A percentile compares a stretch with the other conserved stretches of the same genome.
phyloP scores from a whole-genome alignment of 2,797 vertebrate species.

The Lutjanus argentimaculatus region DNA sequence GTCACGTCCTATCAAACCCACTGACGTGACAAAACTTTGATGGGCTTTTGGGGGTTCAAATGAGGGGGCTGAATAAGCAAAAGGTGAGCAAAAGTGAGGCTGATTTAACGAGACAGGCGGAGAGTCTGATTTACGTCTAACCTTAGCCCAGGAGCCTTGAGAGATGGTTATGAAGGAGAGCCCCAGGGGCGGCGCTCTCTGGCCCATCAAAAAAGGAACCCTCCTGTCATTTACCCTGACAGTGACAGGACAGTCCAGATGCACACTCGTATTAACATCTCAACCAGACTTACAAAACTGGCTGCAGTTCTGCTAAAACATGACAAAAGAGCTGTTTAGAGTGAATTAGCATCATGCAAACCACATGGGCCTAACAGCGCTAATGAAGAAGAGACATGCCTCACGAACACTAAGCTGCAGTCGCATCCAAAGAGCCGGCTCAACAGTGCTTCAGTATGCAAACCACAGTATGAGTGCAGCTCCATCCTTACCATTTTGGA shows the following conservation, averaged over 20 bases:
- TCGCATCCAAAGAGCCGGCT: constrained; percentile 17
- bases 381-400: not conserved
- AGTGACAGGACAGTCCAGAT: not conserved
- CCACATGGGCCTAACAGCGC: constrained; percentile 20
- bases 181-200: constrained; percentile 11
- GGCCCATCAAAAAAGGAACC: constrained; percentile 28
- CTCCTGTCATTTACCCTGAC: not conserved
- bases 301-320: not conserved
- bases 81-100: constrained; percentile 2
- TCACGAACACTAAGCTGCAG: constrained; percentile 17
- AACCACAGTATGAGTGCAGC: constrained; percentile 6
- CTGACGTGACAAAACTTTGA: constrained; percentile 53
- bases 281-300: not conserved
- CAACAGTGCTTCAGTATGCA: constrained; percentile 51
- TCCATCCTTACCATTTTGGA: constrained; percentile 78
- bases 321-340: not conserved
- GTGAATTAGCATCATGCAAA: constrained; percentile 37
- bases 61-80: not conserved
- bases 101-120: constrained; percentile 42
- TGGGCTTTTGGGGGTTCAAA: constrained; percentile 17
- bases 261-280: not conserved
- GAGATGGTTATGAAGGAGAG: constrained; percentile 53
- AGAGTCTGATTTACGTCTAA: constrained; percentile 57
- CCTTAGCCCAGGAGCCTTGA: constrained; percentile 50
- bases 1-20: constrained; percentile 5